Evolutionary conservation across 2,113 vertebrate genomes (phyloP).

Genomic region (Zeus faber): DNA sequence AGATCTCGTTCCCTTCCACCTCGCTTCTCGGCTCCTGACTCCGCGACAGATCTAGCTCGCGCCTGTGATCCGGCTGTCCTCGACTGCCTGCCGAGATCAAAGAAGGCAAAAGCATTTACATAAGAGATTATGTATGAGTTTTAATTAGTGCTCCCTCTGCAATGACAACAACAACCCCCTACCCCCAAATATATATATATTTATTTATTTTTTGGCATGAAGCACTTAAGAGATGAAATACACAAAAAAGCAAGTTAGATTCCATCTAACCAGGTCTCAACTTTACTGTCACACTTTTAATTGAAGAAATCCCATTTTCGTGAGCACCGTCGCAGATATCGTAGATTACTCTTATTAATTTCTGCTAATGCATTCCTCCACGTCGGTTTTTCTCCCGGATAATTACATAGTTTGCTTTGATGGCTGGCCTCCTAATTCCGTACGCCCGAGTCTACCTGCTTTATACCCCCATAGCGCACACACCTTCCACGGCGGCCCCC

Average conservation of each 20-base stretch:
- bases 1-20: constrained; percentile 52
- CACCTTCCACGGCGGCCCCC: constrained; percentile 18
- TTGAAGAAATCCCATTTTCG: constrained; percentile 62
- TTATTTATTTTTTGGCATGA: constrained; percentile 23
- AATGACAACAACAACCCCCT: constrained; percentile 48
- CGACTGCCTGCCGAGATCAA: constrained; percentile 54
- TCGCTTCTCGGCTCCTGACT: constrained; percentile 38
- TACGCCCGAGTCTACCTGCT: constrained; percentile 38
- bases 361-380: constrained; percentile 55
- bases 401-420: constrained; percentile 63
- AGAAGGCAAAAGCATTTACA: constrained; percentile 59
- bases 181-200: constrained; percentile 15
- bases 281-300: constrained; percentile 59
- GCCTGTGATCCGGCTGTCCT: constrained; percentile 58
- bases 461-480: constrained; percentile 15
- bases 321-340: constrained; percentile 44
- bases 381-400: constrained; percentile 56
- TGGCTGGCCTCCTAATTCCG: constrained; percentile 39
- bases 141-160: constrained; percentile 61
- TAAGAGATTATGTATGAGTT: constrained; percentile 69
- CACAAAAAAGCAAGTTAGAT: constrained; percentile 45
- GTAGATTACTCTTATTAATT: constrained; percentile 63
- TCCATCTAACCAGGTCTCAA: constrained; percentile 59
- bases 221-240: constrained; percentile 51
- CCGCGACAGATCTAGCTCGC: constrained; percentile 51